Conservation (phyloP, 2,113 vertebrate species). For the Hemiscyllium ocellatum region DNA sequence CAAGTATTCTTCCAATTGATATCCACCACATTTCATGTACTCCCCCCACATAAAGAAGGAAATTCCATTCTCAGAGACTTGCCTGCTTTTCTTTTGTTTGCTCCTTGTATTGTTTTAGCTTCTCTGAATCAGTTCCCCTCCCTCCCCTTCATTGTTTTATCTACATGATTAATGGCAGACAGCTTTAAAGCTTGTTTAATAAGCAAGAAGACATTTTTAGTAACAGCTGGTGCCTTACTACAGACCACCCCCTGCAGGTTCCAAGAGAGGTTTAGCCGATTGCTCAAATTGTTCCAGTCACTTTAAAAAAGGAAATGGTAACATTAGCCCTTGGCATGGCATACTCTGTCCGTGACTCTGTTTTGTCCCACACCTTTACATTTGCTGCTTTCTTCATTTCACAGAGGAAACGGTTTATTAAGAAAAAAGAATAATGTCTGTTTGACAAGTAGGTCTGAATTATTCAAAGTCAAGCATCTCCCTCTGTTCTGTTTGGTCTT, state of each 20-base stretch:
- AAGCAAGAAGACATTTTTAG: constrained; percentile 3
- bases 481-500: background rate
- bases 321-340: background rate
- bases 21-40: background rate
- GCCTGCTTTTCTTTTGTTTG: background rate
- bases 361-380: background rate
- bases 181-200: constrained; percentile 18
- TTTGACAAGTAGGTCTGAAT: background rate
- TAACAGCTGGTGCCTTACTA: constrained; percentile 23
- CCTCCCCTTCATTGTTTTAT: background rate
- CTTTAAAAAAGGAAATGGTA: background rate
- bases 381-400: background rate
- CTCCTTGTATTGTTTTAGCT: background rate
- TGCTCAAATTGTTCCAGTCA: background rate
- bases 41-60: background rate
- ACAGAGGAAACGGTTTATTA: background rate
- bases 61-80: background rate
- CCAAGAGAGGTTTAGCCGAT: background rate
- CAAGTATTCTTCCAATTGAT: background rate
- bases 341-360: background rate
- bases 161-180: constrained; percentile 14
- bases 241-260: constrained; percentile 28
- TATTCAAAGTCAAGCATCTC: background rate
- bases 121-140: background rate
- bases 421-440: background rate